Percentiles rank a stretch among this genome's conserved stretches.
These are phyloP conservation scores for Lepilemur septentrionalis DNA, from an alignment of 2,797 vertebrate species.

Conservation along the genomic window DNA sequence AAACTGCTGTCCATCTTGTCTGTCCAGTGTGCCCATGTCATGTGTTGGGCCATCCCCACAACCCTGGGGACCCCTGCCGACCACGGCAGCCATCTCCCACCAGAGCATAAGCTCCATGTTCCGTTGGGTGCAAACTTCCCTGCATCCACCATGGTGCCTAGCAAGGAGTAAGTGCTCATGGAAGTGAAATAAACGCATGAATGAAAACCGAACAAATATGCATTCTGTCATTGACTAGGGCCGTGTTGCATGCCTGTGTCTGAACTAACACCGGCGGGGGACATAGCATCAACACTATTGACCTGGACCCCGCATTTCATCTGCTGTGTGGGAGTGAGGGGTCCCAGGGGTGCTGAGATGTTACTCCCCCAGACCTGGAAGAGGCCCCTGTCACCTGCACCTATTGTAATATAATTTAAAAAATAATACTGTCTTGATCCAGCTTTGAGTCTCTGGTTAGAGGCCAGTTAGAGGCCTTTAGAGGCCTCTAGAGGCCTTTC, in stretches of 20 bases:
- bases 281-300: neutral
- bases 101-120: neutral
- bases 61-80: neutral
- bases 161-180: neutral
- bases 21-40: neutral
- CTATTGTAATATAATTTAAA: neutral
- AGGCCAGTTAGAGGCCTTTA: neutral
- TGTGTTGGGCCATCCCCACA: neutral
- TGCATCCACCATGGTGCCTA: fast-evolving
- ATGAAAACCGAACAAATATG: no score
- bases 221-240: neutral
- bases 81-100: neutral
- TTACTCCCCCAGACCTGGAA: neutral
- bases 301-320: neutral
- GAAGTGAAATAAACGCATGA: no score
- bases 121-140: neutral
- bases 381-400: neutral
- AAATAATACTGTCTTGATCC: neutral
- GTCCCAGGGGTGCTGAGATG: neutral
- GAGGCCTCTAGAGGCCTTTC: neutral
- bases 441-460: neutral
- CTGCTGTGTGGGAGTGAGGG: neutral
- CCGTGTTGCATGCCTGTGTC: neutral
- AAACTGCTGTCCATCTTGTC: neutral
- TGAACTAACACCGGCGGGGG: neutral